A percentile compares a stretch with the other conserved stretches of the same genome.
Conservation (phyloP, 64 coral and sea anemone species). For the Dendronephthya gigantea region DNA sequence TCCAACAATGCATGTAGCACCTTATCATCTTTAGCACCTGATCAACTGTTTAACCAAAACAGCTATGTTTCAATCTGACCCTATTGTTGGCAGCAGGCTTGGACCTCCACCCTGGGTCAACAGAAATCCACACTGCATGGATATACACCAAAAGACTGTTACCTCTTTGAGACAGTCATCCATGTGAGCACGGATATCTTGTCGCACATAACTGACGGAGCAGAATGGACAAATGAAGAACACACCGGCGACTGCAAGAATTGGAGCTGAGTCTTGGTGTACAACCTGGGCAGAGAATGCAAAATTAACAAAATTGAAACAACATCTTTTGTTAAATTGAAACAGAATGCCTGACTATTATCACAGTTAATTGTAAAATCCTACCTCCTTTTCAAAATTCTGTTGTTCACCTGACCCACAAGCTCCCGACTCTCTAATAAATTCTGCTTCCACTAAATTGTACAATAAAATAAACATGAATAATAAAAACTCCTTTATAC, state of each 20-base stretch:
- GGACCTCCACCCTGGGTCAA: too few species aligned
- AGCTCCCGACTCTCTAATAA: not conserved
- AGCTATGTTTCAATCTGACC: too few species aligned
- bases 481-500: too few species aligned
- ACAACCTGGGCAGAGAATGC: constrained; percentile 28
- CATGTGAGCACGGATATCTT: constrained; percentile 45
- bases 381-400: not conserved
- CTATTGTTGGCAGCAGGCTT: too few species aligned
- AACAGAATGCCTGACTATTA: too few species aligned
- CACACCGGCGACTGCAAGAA: constrained; percentile 45
- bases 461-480: not conserved
- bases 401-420: not conserved
- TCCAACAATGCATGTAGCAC: too few species aligned
- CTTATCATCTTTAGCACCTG: too few species aligned
- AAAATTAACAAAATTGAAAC: too few species aligned
- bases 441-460: constrained; percentile 28
- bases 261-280: constrained; percentile 48
- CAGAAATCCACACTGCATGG: too few species aligned
- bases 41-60: too few species aligned
- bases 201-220: constrained; percentile 17
- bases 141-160: not conserved
- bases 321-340: too few species aligned
- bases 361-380: too few species aligned
- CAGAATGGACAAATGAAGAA: constrained; percentile 75
- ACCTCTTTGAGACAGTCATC: constrained; percentile 57